Percentiles rank a stretch among this genome's conserved stretches.
Conservation (phyloP, 2,797 vertebrate species). For the Sebastes baramenuke region DNA sequence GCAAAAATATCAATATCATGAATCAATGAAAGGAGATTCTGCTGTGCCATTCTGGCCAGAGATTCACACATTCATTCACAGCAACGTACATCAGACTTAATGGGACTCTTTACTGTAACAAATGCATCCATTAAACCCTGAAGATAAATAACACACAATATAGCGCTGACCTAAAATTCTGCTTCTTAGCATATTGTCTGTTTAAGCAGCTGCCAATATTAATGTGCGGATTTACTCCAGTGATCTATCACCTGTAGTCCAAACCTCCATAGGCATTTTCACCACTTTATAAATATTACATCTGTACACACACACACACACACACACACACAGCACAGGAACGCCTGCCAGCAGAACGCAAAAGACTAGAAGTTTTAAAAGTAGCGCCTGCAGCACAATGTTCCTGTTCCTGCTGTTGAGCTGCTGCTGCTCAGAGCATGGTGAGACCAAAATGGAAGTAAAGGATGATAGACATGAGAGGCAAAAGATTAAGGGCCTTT, state of each 20-base stretch:
- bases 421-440: conserved; percentile 28
- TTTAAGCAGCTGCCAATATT: background rate
- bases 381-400: conserved; percentile 48
- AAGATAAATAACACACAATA: background rate
- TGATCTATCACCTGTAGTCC: background rate
- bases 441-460: no score
- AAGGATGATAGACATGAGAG: no score
- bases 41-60: background rate
- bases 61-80: background rate
- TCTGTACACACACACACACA: background rate
- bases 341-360: conserved; percentile 25
- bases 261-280: background rate
- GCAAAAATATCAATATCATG: background rate
- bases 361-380: conserved; percentile 37
- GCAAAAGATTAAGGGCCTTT: no score
- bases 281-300: conserved; percentile 1
- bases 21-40: conserved; percentile 1
- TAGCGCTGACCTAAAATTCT: background rate
- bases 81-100: background rate
- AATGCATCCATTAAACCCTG: background rate
- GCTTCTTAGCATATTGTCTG: background rate
- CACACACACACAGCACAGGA: background rate
- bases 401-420: conserved; percentile 31
- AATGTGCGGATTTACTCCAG: background rate
- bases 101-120: background rate